Base-by-base conservation (phyloP, 2,797 vertebrate species). In the Oceanodroma leucorhoa region DNA sequence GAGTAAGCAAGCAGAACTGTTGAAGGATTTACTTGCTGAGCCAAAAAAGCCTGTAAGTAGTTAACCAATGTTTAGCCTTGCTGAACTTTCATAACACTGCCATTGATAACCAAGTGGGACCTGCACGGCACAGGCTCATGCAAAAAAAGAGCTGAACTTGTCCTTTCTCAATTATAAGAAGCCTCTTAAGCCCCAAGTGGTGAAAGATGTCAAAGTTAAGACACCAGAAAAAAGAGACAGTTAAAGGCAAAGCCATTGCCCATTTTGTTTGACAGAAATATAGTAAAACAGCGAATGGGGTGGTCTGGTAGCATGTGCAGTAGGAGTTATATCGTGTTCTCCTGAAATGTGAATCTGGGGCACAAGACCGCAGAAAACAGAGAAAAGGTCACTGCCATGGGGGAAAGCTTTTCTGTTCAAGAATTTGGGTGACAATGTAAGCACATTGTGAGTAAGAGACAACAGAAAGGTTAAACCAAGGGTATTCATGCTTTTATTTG, bases 11-110 rank as follows among this genome's bases (percentile, higher is more conserved):
- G 80, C 18, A 94, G 55, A 94, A 79, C 70, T 90, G 66, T 58
- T 95, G 83, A 89, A 94, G 86, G 90, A 95, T 92, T 95, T 94
- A 90, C 73, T 90, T 90, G 51, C 24, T 76, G 62, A 90, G 66
- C 54, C 62, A 92, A 89, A 93, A 93, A 84, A 58, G 34, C 57
- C 54, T 78, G 4, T 75, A 95, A 95, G 91, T 48, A 86, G 77
- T 90, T 93, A 90, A 90, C 0, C 12, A 84, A 30, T 87, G 36
- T 87, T 95, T 83, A 93, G 66, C 70, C 43, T 77, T 84, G 51
- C 73, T 93, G 76, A 83, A 94, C 72, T 81, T 88, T 81, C 65
- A 24, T 83, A 88, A 87, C 76, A 65, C 41, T 92, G 70, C 26
- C 70, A 51, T 57, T 92, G 93, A 94, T 76, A 93, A 92, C 46